These are phyloP conservation scores for Drosophila infuscata DNA, from an alignment of 2,888 invertebrate genomes.

Conservation along the genomic window DNA sequence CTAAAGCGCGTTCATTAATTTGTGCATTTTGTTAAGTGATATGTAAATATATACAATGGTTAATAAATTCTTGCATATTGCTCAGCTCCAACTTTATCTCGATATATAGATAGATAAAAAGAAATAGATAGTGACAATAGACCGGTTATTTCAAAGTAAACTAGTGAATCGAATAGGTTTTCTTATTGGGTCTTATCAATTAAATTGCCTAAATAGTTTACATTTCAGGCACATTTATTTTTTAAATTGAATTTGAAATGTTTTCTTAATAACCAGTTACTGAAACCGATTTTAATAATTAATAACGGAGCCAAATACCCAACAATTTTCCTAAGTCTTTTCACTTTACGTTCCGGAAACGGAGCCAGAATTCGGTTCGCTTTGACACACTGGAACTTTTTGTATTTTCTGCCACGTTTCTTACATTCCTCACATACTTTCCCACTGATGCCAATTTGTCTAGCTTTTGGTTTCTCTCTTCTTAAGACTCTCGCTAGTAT, in stretches of 20 bases:
- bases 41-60: constrained; percentile 42
- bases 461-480: neutral
- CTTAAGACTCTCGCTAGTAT: neutral
- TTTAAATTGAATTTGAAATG: neutral
- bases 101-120: neutral
- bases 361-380: neutral
- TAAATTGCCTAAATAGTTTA: neutral
- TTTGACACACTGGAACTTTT: neutral
- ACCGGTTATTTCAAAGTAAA: neutral
- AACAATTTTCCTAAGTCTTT: neutral
- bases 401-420: neutral
- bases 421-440: neutral
- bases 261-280: neutral
- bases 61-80: constrained; percentile 27
- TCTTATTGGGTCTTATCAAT: neutral
- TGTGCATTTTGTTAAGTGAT: constrained; percentile 21
- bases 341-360: neutral
- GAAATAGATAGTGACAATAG: neutral
- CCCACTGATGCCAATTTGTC: neutral
- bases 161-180: neutral
- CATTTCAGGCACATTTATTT: neutral
- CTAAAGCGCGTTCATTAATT: constrained; percentile 54
- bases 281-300: neutral
- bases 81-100: constrained; percentile 4
- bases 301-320: neutral